These are phyloP conservation scores for Gasterosteus aculeatus DNA, from an alignment of 2,113 vertebrate species.

Conservation along the genomic window DNA sequence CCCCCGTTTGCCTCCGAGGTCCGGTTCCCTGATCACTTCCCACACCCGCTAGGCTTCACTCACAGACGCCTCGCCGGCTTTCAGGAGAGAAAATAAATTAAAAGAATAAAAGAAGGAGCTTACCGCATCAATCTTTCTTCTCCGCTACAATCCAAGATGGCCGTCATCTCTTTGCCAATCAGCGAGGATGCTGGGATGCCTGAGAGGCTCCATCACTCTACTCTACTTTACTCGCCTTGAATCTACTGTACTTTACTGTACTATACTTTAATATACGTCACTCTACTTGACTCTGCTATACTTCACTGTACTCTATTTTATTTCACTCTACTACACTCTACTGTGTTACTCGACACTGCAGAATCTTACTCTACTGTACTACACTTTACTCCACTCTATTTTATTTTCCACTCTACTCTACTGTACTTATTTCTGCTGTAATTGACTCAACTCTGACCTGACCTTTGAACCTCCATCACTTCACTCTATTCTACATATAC, in stretches of 20 bases:
- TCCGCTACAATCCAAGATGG: constrained; percentile 78
- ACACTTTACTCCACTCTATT: not conserved
- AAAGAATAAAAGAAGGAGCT: constrained; percentile 57
- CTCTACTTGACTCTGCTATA: not conserved
- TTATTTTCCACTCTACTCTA: not conserved
- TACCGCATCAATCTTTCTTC: constrained; percentile 77
- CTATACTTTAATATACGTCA: not conserved
- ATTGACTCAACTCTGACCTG: not conserved
- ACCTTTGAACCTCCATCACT: not conserved
- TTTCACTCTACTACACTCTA: not conserved
- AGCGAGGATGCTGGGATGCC: constrained; percentile 68
- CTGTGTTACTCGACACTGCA: too few species aligned
- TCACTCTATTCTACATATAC: not conserved
- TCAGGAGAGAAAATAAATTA: constrained; percentile 2
- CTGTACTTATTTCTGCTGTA: not conserved
- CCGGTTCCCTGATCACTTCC: fast-evolving
- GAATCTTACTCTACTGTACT: not conserved
- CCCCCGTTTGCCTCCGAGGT: not conserved
- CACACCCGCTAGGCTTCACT: not conserved
- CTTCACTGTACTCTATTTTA: not conserved
- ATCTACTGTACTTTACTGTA: not conserved
- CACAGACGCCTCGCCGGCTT: fast-evolving
- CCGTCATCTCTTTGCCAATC: constrained; percentile 62
- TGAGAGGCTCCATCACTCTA: not conserved
- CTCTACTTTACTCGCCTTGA: not conserved